Conservation (phyloP, 1,140 invertebrate genomes). For the Parasteatoda tepidariorum region DNA sequence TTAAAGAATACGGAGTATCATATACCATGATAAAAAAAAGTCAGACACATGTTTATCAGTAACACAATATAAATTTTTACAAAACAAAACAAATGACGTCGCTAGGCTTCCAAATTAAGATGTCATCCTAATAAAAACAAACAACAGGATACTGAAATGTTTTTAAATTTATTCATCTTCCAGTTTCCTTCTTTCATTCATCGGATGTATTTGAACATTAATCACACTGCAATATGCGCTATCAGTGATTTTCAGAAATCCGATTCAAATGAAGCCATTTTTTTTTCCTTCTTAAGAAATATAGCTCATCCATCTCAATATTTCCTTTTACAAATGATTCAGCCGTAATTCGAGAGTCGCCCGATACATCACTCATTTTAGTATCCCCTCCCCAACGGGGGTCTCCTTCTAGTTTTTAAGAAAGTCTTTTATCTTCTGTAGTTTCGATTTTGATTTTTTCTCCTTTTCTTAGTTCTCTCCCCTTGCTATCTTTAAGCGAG, state of each 20-base stretch:
- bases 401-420: background rate
- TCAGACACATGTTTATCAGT: too few species aligned
- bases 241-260: conserved; percentile 10
- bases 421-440: conserved; percentile 11
- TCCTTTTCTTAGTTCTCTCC: background rate
- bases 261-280: background rate
- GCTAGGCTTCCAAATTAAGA: too few species aligned
- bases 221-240: background rate
- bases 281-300: background rate
- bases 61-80: too few species aligned
- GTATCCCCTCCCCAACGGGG: too few species aligned
- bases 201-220: background rate
- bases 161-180: too few species aligned
- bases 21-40: too few species aligned
- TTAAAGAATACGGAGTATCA: too few species aligned
- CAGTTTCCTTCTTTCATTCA: too few species aligned
- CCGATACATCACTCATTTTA: conserved; percentile 3
- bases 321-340: conserved; percentile 9
- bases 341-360: background rate
- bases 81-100: too few species aligned
- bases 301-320: conserved; percentile 10
- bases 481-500: background rate
- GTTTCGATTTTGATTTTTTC: background rate
- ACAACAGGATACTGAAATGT: too few species aligned
- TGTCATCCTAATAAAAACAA: too few species aligned